phyloP scores from a whole-genome alignment of 2,113 vertebrate genomes.

The Narcine bancroftii region DNA sequence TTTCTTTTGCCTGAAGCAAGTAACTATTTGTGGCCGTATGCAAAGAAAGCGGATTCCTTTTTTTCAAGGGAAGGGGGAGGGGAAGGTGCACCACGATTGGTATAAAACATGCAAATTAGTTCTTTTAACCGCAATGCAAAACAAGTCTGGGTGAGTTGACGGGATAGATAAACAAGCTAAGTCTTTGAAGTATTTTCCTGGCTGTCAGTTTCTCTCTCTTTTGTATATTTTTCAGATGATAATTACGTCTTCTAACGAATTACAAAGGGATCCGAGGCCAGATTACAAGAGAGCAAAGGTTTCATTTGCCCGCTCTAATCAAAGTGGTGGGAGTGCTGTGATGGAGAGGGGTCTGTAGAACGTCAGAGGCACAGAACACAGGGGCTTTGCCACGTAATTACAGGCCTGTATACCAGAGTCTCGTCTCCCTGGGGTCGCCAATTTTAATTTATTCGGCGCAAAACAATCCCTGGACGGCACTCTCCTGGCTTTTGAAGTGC shows the following conservation, averaged over 20 bases:
- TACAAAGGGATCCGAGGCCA: constrained; percentile 37
- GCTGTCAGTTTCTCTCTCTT: constrained; percentile 46
- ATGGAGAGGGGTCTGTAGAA: constrained; percentile 58
- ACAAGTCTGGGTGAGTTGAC: constrained; percentile 48
- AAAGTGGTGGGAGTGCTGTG: constrained; percentile 44
- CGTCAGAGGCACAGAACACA: constrained; percentile 64
- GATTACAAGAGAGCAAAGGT: constrained; percentile 48
- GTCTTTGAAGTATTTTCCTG: constrained; percentile 44
- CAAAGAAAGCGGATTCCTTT: constrained; percentile 23
- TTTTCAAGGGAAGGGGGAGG: not conserved
- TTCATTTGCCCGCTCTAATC: constrained; percentile 46
- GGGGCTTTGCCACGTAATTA: constrained; percentile 76
- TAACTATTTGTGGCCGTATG: constrained; percentile 21
- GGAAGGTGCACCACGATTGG: not conserved
- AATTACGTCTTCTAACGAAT: constrained; percentile 48
- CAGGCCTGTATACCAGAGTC: constrained; percentile 60
- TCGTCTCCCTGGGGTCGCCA: constrained; percentile 60
- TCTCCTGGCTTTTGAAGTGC: constrained; percentile 64
- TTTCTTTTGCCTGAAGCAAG: constrained; percentile 28
- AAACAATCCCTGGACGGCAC: constrained; percentile 58
- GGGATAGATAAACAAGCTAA: constrained; percentile 47
- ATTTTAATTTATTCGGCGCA: constrained; percentile 56
- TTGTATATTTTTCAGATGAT: constrained; percentile 43
- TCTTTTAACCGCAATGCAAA: constrained; percentile 46
- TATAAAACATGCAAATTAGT: constrained; percentile 52